Evolutionary conservation across 2,888 invertebrate species (phyloP), one percentile per base, ranked within the genome.

Genomic region (Hypolimnas misippus): DNA sequence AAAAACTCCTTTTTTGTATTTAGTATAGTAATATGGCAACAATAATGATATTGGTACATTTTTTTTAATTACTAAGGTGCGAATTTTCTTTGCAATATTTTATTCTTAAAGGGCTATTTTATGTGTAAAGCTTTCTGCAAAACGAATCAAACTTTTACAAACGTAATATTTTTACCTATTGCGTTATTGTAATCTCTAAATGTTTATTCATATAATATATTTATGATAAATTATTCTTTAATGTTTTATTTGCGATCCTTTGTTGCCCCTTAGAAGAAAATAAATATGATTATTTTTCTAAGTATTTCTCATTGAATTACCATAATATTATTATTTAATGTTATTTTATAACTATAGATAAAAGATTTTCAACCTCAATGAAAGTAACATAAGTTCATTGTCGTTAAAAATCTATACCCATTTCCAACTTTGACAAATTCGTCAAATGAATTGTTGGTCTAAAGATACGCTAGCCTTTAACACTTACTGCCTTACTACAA

Each of bases 131-230:
- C 42, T 42, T 17, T 17, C 42, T 19, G 16, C 17, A 8, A 17
- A 42, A 21, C 21, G 21, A 21, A 21, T 21, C 12, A 21, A 46
- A 38, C 8, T 19, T 21, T 46, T 21, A 21, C 21, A 46, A 46
- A 0, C 19, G 44, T 46, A 3, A 46, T n/a, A 21, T 21, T 21
- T 17, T 21, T 46, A 38, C 35, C n/a, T 38, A 12, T 46, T 46
- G 21, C 44, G 21, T 46, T n/a, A 46, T 46, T 46, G 19, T 46
- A 21, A 21, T 46, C 1, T 46, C 19, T 19, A 46, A 21, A 46
- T 46, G n/a, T 46, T 46, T 21, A 46, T 46, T 46, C 4, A 46
- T 21, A 21, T 21, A 46, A 46, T 21, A 46, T 46, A 46, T 46
- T 46, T 46, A 46, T 46, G 16, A 19, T 44, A 21, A 46, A 46